Conservation (phyloP, 2,797 vertebrate genomes). For the Lemur catta region DNA sequence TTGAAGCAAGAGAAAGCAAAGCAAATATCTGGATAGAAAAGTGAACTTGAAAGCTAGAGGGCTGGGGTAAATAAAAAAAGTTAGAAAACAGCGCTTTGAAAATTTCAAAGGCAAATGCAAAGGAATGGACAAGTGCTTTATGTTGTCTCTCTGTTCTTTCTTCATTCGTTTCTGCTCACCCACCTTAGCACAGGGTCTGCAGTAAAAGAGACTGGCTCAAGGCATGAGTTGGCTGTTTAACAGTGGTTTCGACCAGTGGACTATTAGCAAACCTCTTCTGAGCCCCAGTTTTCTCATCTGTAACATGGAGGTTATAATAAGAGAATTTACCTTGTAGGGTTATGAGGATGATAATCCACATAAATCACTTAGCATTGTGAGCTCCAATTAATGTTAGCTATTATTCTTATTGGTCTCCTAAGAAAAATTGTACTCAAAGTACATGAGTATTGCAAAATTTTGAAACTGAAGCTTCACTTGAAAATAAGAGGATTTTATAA, state of each 20-base stretch:
- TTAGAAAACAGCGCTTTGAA: conserved; percentile 11
- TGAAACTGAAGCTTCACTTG: conserved; percentile 30
- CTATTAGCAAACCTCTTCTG: not conserved
- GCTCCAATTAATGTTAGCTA: not conserved
- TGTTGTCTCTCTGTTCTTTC: not conserved
- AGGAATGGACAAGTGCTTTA: not conserved
- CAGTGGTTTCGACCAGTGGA: not conserved
- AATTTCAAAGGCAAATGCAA: conserved; percentile 38
- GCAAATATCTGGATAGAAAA: conserved; percentile 45
- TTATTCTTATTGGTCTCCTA: not conserved
- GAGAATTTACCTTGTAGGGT: not conserved
- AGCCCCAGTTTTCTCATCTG: not conserved
- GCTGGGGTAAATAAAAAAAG: not conserved
- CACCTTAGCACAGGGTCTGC: not conserved
- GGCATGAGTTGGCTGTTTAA: not conserved
- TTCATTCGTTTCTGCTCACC: not conserved
- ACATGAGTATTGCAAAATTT: not conserved
- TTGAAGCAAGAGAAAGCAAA: conserved; percentile 54
- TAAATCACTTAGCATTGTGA: not conserved
- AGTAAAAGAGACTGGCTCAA: not conserved
- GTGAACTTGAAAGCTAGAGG: conserved; percentile 36
- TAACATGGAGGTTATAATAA: not conserved
- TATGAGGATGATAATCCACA: not conserved
- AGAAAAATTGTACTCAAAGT: conserved; percentile 20
- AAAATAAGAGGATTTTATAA: conserved; percentile 15